A percentile compares a stretch with the other conserved stretches of the same genome.
phyloP scores from a whole-genome alignment of 2,888 invertebrate species.

The Peribatodes rhomboidaria region DNA sequence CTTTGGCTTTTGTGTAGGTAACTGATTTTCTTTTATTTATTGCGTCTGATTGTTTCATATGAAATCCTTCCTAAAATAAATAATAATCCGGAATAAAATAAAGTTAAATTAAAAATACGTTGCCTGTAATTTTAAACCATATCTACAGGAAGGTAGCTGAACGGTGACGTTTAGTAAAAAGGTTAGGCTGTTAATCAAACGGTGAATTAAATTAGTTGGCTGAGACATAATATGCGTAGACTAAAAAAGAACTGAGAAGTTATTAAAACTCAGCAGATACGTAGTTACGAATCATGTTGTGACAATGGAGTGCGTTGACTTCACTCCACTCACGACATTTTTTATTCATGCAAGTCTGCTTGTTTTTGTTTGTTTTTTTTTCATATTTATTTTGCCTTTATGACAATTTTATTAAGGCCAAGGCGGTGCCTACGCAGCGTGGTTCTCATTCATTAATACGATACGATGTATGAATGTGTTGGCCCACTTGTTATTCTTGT shows the following conservation, averaged over 20 bases:
- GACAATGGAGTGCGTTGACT: constrained; percentile 69
- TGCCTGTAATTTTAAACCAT: too few species aligned
- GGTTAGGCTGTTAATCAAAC: too few species aligned
- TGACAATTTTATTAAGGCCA: constrained; percentile 79
- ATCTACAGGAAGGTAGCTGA: too few species aligned
- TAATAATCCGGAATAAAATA: too few species aligned
- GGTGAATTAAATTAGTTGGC: too few species aligned
- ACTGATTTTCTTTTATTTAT: too few species aligned
- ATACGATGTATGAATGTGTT: constrained; percentile 55
- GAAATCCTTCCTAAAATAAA: too few species aligned
- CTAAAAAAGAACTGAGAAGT: not conserved
- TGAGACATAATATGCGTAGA: too few species aligned
- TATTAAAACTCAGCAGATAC: not conserved
- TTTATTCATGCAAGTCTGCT: constrained; percentile 53
- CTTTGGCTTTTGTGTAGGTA: too few species aligned
- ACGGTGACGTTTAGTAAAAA: too few species aligned
- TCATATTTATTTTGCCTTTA: constrained; percentile 73
- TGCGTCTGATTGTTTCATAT: too few species aligned
- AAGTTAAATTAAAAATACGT: too few species aligned
- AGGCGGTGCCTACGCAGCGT: constrained; percentile 68
- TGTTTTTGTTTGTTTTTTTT: constrained; percentile 57
- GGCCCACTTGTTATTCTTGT: constrained; percentile 45
- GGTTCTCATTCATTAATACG: constrained; percentile 75
- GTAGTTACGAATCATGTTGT: not conserved
- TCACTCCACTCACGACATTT: constrained; percentile 48